Percentiles rank a stretch among this genome's conserved stretches.
Conservation (phyloP, 2,888 invertebrate species). For the Amphiduros pacificus region DNA sequence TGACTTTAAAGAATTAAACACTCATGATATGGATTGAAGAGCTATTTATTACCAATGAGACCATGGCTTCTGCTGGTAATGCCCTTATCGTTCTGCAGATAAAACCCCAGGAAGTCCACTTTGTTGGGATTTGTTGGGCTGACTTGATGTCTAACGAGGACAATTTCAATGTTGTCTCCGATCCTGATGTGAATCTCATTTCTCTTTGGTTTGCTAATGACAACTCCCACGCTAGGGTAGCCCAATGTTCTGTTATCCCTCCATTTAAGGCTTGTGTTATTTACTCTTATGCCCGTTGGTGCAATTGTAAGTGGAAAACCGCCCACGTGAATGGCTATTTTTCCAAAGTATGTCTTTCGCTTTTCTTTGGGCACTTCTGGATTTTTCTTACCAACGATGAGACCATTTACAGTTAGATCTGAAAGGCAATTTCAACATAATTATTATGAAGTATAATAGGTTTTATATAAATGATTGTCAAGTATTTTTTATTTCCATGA, state of each 20-base stretch:
- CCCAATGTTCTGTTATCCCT: background rate
- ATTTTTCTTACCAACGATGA: conserved; percentile 15
- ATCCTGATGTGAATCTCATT: conserved; percentile 3
- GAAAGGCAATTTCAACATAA: too few relatives aligned
- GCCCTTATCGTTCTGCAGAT: conserved; percentile 16
- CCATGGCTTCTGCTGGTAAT: conserved; percentile 23
- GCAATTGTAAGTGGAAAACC: background rate
- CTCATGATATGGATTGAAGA: too few relatives aligned
- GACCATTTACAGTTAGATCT: conserved; percentile 25
- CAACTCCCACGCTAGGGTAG: background rate
- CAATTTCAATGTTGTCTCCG: conserved; percentile 7
- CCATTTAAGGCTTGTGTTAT: background rate
- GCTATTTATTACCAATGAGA: conserved; percentile 24
- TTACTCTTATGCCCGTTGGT: background rate
- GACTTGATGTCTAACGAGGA: conserved; percentile 22
- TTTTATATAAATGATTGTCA: too few relatives aligned
- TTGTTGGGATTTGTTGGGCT: conserved; percentile 2
- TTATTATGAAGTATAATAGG: too few relatives aligned
- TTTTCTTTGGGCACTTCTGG: background rate
- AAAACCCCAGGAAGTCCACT: conserved; percentile 28
- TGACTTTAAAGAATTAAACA: too few relatives aligned
- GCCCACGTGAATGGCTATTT: conserved; percentile 4
- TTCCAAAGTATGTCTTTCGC: conserved; percentile 14
- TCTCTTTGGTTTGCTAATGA: background rate
- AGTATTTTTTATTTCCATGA: too few relatives aligned